Evolutionary conservation across 2,888 invertebrate genomes (phyloP).

Genomic region (Lochmaea crataegi): DNA sequence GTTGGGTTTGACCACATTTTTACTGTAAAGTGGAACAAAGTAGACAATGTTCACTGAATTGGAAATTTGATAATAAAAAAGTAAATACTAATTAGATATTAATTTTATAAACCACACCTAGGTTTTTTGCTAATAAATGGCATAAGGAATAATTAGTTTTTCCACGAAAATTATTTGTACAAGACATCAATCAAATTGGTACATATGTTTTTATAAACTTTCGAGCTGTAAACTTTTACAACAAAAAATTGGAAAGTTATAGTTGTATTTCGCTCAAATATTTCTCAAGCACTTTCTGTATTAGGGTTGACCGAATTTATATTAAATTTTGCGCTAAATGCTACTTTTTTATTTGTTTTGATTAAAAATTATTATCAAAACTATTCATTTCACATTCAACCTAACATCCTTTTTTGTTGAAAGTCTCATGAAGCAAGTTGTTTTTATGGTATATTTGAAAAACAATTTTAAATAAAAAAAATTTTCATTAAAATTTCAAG

Average conservation of each 20-base stretch:
- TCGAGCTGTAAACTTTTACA: not conserved
- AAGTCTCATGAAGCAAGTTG: too few species aligned
- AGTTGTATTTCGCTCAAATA: not conserved
- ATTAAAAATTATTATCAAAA: too few species aligned
- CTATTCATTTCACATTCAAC: too few species aligned
- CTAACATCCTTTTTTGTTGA: too few species aligned
- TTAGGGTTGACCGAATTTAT: too few species aligned
- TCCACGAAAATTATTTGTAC: not conserved
- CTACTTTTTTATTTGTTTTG: too few species aligned
- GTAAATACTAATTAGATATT: not conserved
- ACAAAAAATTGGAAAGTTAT: not conserved
- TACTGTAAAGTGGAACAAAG: not conserved
- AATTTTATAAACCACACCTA: constrained; percentile 2
- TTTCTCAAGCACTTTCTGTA: not conserved
- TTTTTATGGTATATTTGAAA: too few species aligned
- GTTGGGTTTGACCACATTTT: not conserved
- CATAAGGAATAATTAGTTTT: not conserved
- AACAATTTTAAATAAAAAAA: too few species aligned
- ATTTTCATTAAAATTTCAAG: too few species aligned
- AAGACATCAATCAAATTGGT: not conserved
- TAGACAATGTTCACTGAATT: not conserved
- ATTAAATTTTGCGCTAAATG: too few species aligned
- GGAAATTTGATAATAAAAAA: not conserved
- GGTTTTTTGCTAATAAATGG: not conserved
- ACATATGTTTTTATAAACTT: not conserved